phyloP scores from a whole-genome alignment of 2,888 invertebrate genomes.

The Cephus nigrinus region DNA sequence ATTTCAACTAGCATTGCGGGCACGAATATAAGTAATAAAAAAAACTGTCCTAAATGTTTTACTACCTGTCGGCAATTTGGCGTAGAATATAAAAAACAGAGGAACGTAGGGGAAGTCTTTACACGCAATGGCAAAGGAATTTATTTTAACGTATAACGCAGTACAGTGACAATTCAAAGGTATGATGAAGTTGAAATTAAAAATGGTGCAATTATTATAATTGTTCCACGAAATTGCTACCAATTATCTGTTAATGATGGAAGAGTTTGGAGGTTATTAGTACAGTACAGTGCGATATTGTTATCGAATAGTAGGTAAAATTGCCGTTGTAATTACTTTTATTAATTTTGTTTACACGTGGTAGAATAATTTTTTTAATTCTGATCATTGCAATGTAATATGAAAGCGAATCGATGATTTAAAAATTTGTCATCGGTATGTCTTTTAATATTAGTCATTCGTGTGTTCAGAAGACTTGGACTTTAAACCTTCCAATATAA shows the following conservation, averaged over 20 bases:
- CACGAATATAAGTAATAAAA: background rate
- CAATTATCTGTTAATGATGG: background rate
- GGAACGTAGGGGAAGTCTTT: background rate
- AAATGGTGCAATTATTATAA: background rate
- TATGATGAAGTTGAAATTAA: background rate
- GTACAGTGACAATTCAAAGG: background rate
- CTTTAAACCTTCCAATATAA: conserved; percentile 87
- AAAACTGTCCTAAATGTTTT: background rate
- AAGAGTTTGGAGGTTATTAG: background rate
- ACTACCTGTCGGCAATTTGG: background rate
- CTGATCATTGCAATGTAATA: background rate
- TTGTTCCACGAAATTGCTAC: background rate
- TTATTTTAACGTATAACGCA: background rate
- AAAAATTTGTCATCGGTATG: background rate
- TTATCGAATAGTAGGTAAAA: background rate
- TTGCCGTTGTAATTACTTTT: background rate
- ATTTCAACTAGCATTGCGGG: background rate
- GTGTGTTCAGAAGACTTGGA: conserved; percentile 72
- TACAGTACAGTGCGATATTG: background rate
- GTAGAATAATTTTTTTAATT: background rate
- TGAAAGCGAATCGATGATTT: background rate
- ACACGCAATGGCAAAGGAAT: background rate
- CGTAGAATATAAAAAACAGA: background rate
- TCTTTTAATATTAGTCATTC: background rate
- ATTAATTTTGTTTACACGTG: background rate